Evolutionary conservation across 2,797 vertebrate genomes (phyloP).

Genomic region (Glossophaga mutica): DNA sequence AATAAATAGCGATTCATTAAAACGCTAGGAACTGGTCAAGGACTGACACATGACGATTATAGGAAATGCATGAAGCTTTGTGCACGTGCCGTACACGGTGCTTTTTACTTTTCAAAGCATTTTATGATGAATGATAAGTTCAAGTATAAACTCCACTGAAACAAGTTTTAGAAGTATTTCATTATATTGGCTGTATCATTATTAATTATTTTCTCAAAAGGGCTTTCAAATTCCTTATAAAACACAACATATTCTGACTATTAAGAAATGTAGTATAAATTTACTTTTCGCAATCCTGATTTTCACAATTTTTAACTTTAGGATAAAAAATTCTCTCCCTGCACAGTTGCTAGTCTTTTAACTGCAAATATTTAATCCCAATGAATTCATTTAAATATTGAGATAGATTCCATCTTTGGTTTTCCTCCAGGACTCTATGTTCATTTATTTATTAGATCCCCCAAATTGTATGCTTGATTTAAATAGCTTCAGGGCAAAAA

Average conservation of each 20-base stretch:
- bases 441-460: slow-evolving; percentile 64
- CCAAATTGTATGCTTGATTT: slow-evolving; percentile 54
- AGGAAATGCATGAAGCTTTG: neutral
- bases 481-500: slow-evolving; percentile 63
- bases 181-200: neutral
- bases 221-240: neutral
- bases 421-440: slow-evolving; percentile 36
- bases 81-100: neutral
- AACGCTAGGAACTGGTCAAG: neutral
- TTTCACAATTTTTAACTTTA: slow-evolving; percentile 10
- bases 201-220: neutral
- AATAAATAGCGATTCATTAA: neutral
- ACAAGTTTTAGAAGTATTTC: neutral
- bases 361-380: slow-evolving; percentile 19
- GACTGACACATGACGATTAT: neutral
- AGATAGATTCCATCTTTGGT: slow-evolving; percentile 15
- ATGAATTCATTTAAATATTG: slow-evolving; percentile 58
- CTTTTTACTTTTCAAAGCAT: neutral
- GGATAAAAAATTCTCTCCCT: neutral
- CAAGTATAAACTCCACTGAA: neutral
- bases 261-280: neutral
- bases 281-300: neutral
- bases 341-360: slow-evolving; percentile 18
- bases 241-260: neutral
- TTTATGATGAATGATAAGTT: neutral